Percentiles rank a stretch among this genome's conserved stretches.
Conservation (phyloP, 2,113 vertebrate genomes). For the Athene noctua region DNA sequence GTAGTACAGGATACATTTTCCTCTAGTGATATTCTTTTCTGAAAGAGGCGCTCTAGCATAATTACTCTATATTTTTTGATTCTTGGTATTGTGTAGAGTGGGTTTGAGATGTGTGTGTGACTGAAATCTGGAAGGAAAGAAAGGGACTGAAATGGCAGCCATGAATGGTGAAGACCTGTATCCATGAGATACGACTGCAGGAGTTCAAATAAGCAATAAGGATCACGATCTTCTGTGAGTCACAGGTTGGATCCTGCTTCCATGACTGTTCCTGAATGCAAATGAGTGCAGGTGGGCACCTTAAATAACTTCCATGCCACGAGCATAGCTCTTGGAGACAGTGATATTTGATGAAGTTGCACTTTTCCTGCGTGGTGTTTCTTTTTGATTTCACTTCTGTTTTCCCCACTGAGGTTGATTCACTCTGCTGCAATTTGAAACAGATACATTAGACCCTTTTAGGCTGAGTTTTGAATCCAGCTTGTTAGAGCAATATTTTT, state of each 20-base stretch:
- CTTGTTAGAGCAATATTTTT: not conserved
- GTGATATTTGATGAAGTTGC: rapidly evolving
- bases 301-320: not conserved
- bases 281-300: not conserved
- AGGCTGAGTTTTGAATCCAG: not conserved
- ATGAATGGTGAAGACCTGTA: not conserved
- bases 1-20: not conserved
- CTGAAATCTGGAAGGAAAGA: not conserved
- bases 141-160: not conserved
- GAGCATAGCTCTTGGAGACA: not conserved
- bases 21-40: not conserved
- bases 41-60: not conserved
- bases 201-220: not conserved
- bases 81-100: not conserved
- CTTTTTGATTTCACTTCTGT: not conserved
- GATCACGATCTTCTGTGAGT: not conserved
- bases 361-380: not conserved
- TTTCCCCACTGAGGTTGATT: not conserved
- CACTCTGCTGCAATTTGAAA: not conserved
- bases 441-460: not conserved
- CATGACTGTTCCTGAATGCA: not conserved
- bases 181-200: not conserved
- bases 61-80: not conserved
- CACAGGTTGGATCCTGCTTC: not conserved
- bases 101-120: not conserved